These are phyloP conservation scores for Gymnobelideus leadbeateri DNA, from an alignment of 2,113 vertebrate genomes.

Conservation along the genomic window DNA sequence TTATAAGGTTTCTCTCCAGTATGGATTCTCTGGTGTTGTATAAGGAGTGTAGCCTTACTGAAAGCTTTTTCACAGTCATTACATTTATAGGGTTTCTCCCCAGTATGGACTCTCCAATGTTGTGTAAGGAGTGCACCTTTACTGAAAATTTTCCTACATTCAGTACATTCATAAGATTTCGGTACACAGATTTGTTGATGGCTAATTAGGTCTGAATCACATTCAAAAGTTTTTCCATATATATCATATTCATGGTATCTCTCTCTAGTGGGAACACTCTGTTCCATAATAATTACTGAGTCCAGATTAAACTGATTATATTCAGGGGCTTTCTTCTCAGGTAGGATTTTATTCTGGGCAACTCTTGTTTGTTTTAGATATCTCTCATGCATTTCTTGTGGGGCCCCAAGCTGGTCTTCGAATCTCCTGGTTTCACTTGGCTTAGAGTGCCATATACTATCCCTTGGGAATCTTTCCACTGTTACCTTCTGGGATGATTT, in stretches of 20 bases:
- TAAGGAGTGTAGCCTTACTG: constrained; percentile 52
- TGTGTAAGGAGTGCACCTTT: constrained; percentile 49
- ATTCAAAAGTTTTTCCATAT: constrained; percentile 63
- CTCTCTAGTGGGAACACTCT: constrained; percentile 55
- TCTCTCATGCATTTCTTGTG: constrained; percentile 59
- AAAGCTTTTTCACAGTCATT: constrained; percentile 53
- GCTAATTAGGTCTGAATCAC: constrained; percentile 62
- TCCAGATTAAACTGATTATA: constrained; percentile 69
- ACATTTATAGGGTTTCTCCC: constrained; percentile 54
- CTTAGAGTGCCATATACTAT: constrained; percentile 17
- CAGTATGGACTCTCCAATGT: constrained; percentile 64
- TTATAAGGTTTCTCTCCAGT: constrained; percentile 56
- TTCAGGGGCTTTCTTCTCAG: not conserved
- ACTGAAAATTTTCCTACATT: constrained; percentile 61
- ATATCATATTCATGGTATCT: constrained; percentile 46
- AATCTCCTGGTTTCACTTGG: not conserved
- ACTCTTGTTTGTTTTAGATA: constrained; percentile 28
- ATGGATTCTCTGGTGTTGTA: constrained; percentile 39
- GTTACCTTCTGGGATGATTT: constrained; percentile 37
- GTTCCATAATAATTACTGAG: constrained; percentile 50
- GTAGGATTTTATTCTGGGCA: constrained; percentile 55
- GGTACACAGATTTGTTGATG: constrained; percentile 65
- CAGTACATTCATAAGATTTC: constrained; percentile 56
- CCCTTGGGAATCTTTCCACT: constrained; percentile 62
- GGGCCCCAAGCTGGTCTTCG: constrained; percentile 44